Base-by-base conservation (phyloP, 1,140 invertebrate species). In the Drosophila quadrilineata region DNA sequence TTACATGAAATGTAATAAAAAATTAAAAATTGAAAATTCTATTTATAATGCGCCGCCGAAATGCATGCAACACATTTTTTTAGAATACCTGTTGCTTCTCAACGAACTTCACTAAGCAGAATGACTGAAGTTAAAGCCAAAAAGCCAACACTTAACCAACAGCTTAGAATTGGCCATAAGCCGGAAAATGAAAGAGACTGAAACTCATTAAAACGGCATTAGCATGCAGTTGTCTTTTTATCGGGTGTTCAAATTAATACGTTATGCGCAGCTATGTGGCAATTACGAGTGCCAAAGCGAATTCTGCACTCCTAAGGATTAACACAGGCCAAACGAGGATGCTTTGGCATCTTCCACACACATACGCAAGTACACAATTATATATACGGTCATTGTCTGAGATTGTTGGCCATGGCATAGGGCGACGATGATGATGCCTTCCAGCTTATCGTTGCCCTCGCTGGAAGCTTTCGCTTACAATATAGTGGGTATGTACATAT, bases 1-100 rank as follows among this genome's bases (percentile, higher is more conserved):
- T 79, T 84, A 85, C 80, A 84, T 84, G n/a, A 86, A 84, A 84
- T 84, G 79, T 84, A 86, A 64, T 33, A 64, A 65, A 57, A 16
- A 43, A 9, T 5, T 12, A 8, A 22, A 28, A 12, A 3, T 10
- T 3, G 1, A 28, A 28, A 8, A 28, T 28, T 28, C 4, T 28
- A 28, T 6, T 28, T 28, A 2, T 28, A 28, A 3, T 28, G 4
- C n/a, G n/a, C n/a, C n/a, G n/a, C 73, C 73, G 29, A 53, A 38
- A 76, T 57, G 73, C 24, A 71, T 66, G 56, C 73, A 40, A 52
- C 33, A 40, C 29, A 29, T 63, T 71, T 12, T 45, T 0, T 3
- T 0, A 26, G 9, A 9, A 28, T 29, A 50, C 57, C 29, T 60
- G 63, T 60, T 60, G 56, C 29, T 4, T n/a, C n/a, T 21, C 49